Base-by-base conservation (phyloP, 2,888 invertebrate species). In the Nysson spinosus region DNA sequence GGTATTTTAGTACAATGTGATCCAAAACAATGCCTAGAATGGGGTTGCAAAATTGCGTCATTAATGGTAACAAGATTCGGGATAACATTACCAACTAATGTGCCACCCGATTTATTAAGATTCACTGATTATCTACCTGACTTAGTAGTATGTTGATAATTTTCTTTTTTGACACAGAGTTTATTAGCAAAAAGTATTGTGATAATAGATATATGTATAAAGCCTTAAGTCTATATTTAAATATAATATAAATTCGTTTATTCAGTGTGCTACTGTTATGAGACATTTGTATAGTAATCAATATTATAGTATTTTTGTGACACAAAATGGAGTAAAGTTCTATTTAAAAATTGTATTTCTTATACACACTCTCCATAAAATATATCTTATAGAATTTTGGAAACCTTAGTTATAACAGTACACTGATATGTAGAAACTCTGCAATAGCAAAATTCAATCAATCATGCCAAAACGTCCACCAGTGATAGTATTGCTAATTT, bases 1-100 rank as follows among this genome's bases (percentile, higher is more conserved):
- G 86, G 86, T 14, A 62, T 85, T 24, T 72, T 87, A 46, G 79
- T 76, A 11, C 72, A 75, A 7, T 78, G 82, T 74, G 75, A 80
- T 39, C 80, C 88, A 24, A 81, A 83, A 55, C 72, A 77, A 11
- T 88, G 88, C 58, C 73, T 87, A 12, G 77, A 84, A 51, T 83
- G 77, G 55, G 86, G 86, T 12, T 83, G 83, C 43, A 83, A 77
- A 60, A 71, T 79, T 19, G 85, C 85, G 6, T 75, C 81, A 0
- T 69, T 75, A 22, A 82, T 85, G 57, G 71, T 81, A 40, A 83
- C 83, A 7, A 75, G 75, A 60, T 47, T 80, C 39, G 85, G 85
- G 9, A 81, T 79, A 22, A 77, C 75, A n/a, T 52, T 84, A 37
- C 80, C 84, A 12, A 57, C 64, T 30, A 64, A 67, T 17, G 51